Evolutionary conservation across 2,113 vertebrate genomes (phyloP).

Genomic region (Lepus europaeus): DNA sequence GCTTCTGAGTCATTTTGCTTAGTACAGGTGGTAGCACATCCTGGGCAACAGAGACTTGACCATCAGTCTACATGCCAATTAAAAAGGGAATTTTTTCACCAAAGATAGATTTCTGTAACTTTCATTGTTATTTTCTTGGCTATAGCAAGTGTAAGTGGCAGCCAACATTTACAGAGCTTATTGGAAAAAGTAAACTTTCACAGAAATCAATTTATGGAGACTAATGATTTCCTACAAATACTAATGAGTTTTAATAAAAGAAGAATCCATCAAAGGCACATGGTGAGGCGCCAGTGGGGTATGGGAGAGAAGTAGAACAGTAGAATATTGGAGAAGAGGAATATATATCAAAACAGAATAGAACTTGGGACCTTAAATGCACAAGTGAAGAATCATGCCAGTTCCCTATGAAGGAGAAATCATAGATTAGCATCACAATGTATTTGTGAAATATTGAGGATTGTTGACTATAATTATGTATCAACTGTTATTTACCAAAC

Average conservation of each 20-base stretch:
- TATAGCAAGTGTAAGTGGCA: not conserved
- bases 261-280: not conserved
- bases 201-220: slow-evolving; percentile 53
- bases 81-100: slow-evolving; percentile 26
- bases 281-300: not conserved
- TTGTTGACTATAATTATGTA: not conserved
- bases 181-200: slow-evolving; percentile 48
- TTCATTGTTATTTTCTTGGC: not conserved
- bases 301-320: not conserved
- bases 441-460: not conserved
- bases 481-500: not conserved
- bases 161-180: not conserved
- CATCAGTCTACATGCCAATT: not conserved
- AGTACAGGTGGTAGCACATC: not conserved
- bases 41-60: not conserved
- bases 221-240: slow-evolving; percentile 38
- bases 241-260: slow-evolving; percentile 12
- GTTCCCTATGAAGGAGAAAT: not conserved
- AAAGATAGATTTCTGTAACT: not conserved
- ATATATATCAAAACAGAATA: not conserved
- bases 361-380: not conserved
- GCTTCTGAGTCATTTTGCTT: not conserved
- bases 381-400: not conserved
- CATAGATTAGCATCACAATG: not conserved
- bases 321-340: not conserved